Percentiles rank a stretch among this genome's conserved stretches.
phyloP scores from a whole-genome alignment of 1,140 invertebrate species.

The Drosophila rufa region DNA sequence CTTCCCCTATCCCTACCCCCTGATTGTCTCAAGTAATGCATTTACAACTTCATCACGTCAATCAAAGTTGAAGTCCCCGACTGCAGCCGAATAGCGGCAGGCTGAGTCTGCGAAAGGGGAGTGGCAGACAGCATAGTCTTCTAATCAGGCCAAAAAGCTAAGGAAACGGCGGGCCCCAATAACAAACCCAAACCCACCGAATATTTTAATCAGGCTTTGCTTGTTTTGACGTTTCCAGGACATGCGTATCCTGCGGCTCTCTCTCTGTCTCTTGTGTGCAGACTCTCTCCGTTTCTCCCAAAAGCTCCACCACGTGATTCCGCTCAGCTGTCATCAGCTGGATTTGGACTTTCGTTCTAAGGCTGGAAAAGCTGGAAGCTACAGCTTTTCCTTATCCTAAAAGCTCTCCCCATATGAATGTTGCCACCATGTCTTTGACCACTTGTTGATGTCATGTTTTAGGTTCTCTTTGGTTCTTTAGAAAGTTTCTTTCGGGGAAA shows the following conservation, averaged over 20 bases:
- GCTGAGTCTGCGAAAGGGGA: constrained; percentile 21
- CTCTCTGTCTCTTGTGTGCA: constrained; percentile 11
- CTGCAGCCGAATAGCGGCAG: constrained; percentile 12
- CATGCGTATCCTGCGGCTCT: constrained; percentile 48
- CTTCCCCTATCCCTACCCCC: neutral
- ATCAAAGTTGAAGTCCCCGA: constrained; percentile 52
- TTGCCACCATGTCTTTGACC: constrained; percentile 8
- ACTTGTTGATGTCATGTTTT: constrained; percentile 67
- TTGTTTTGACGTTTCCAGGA: constrained; percentile 68
- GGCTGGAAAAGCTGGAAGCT: constrained; percentile 20
- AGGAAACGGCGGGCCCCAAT: constrained; percentile 31
- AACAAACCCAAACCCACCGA: constrained; percentile 65
- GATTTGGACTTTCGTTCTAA: constrained; percentile 29
- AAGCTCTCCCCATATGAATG: constrained; percentile 38
- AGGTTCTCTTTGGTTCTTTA: constrained; percentile 22
- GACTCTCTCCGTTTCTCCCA: constrained; percentile 1
- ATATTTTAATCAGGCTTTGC: constrained; percentile 34
- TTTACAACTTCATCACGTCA: constrained; percentile 63
- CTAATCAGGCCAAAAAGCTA: constrained; percentile 63
- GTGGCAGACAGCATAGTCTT: constrained; percentile 37
- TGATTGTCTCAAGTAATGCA: constrained; percentile 52
- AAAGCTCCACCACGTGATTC: constrained; percentile 60
- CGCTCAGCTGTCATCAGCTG: constrained; percentile 54
- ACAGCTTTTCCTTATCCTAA: constrained; percentile 36
- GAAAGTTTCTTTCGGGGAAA: constrained; percentile 35